Base-by-base conservation (phyloP, 2,113 vertebrate genomes). In the Fregetta grallaria region DNA sequence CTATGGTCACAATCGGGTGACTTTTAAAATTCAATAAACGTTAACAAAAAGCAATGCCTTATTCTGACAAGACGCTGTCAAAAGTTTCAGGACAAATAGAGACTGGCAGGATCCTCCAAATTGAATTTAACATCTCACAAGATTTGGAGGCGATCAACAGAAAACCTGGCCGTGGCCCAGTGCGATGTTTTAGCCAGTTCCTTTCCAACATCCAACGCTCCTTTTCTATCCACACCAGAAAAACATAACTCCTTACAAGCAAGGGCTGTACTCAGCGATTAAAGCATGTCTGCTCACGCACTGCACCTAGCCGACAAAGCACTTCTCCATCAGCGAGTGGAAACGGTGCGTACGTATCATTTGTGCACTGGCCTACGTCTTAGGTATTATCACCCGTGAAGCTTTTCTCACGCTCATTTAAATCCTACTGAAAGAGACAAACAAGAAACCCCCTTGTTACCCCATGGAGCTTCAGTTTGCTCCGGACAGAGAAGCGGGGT, bases 331-430 rank as follows among this genome's bases (percentile, higher is more conserved):
- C 15, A 11, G n/a, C 1, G 14, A 26, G 32, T 13, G 47, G 66
- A 17, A 49, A 25, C 7, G 15, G 21, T 2, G 59, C 3, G 2
- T 2, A 1, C 6, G 2, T 4, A 36, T 12, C 23, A 0, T 1
- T 13, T 1, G 5, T 7, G 40, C 34, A 1, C 49, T 9, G 13
- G 20, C 36, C 55, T 17, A 10, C 12, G 4, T 15, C 40, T 29
- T 1, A 40, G 40, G 6, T 11, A 9, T 8, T 13, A n/a, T 15
- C 50, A 6, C 56, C n/a, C 13, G 1, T 1, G 21, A 32, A 7
- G 36, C 70, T 56, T 11, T 44, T 17, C 56, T 36, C 34, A 1
- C 0, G 14, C 26, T 32, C 50, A 4, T 49, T 32, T 27, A 25
- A 56, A 52, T 5, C 49, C 50, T 30, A 19, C 47, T 2, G 25